phyloP scores from a whole-genome alignment of 2,888 invertebrate genomes.

The Oscheius sp. region DNA sequence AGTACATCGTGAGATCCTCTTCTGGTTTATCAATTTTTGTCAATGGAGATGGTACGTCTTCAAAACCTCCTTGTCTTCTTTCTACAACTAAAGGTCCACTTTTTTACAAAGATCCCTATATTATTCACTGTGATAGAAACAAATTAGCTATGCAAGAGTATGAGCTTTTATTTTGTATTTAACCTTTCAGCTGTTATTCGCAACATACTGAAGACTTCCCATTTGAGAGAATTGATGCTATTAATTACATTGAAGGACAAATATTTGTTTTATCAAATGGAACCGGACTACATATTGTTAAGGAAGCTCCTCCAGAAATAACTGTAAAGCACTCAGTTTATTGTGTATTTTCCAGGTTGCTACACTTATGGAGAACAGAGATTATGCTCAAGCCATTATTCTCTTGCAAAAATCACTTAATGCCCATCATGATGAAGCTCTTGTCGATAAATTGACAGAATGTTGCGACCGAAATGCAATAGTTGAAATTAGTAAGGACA shows the following conservation, averaged over 20 bases:
- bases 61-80: constrained; percentile 2
- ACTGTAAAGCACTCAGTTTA: not conserved
- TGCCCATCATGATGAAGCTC: not conserved
- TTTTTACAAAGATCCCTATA: constrained; percentile 17
- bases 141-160: constrained; percentile 15
- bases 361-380: not conserved
- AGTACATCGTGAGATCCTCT: constrained; percentile 5
- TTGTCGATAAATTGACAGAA: not conserved
- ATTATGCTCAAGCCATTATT: not conserved
- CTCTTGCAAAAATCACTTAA: not conserved
- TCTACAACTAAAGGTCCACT: constrained; percentile 3
- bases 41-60: constrained; percentile 10
- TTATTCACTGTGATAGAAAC: not conserved
- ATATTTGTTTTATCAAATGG: not conserved
- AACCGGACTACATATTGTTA: not conserved
- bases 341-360: not conserved
- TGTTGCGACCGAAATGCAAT: not conserved
- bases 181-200: not conserved
- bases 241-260: constrained; percentile 11
- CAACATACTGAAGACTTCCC: constrained; percentile 14
- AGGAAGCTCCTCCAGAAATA: not conserved
- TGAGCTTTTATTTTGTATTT: not conserved
- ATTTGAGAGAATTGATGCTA: constrained; percentile 3
- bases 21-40: constrained; percentile 6
- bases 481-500: not conserved